Percentiles rank a stretch among this genome's conserved stretches.
Evolutionary conservation across 2,888 invertebrate genomes (phyloP).

Genomic region (Himalopsyche anomala): DNA sequence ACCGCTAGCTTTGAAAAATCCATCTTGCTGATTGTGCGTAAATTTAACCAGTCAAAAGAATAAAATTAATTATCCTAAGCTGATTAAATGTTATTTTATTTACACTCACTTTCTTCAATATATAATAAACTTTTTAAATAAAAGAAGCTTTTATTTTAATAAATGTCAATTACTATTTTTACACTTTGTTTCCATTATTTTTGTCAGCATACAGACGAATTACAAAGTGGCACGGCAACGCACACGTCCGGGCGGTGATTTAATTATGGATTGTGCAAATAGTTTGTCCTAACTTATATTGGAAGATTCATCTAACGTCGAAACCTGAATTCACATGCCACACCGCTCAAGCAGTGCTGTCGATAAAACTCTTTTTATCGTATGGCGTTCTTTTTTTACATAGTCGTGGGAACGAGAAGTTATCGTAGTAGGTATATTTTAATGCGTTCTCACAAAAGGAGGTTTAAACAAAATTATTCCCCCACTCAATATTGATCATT

Average conservation of each 20-base stretch:
- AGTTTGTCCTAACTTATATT: conserved; percentile 64
- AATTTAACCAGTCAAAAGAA: conserved; percentile 9
- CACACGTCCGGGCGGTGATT: conserved; percentile 57
- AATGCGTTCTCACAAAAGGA: background rate
- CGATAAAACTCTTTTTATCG: conserved; percentile 17
- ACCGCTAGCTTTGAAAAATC: conserved; percentile 10
- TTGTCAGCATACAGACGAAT: background rate
- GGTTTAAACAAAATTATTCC: background rate
- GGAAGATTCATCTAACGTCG: conserved; percentile 51
- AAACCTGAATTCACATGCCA: conserved; percentile 50
- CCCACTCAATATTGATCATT: background rate
- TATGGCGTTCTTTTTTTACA: background rate
- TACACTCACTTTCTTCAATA: conserved; percentile 12
- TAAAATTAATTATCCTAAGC: conserved; percentile 3
- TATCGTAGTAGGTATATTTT: background rate
- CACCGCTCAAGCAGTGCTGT: background rate
- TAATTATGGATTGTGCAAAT: conserved; percentile 64
- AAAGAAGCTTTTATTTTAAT: conserved; percentile 9
- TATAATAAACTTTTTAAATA: background rate
- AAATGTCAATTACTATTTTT: conserved; percentile 17
- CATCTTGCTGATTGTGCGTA: background rate
- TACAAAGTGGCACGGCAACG: conserved; percentile 5
- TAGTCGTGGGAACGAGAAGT: background rate
- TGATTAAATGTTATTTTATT: background rate
- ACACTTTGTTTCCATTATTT: conserved; percentile 22